Evolutionary conservation across 2,888 invertebrate genomes (phyloP).

Genomic region (Erebia ligea): DNA sequence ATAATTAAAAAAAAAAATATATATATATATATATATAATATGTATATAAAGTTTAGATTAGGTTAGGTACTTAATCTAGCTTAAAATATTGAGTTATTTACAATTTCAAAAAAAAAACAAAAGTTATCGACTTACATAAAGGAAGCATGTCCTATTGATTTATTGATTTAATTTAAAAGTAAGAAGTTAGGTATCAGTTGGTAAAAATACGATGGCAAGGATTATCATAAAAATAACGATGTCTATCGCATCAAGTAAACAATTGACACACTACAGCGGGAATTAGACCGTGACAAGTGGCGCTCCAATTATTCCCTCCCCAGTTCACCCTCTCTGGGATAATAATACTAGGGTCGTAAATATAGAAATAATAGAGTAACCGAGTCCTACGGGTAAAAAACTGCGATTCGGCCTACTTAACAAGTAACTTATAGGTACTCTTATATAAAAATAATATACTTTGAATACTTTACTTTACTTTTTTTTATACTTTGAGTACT

Average conservation of each 20-base stretch:
- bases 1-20: too few species aligned
- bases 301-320: conserved; percentile 20
- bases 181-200: not conserved
- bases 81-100: too few species aligned
- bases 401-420: not conserved
- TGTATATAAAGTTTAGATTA: too few species aligned
- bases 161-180: too few species aligned
- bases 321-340: not conserved
- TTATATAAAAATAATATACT: too few species aligned
- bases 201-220: not conserved
- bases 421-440: not conserved
- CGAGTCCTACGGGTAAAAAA: not conserved
- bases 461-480: too few species aligned
- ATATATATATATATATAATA: too few species aligned
- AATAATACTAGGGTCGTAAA: conserved; percentile 8
- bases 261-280: conserved; percentile 11
- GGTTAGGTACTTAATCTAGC: too few species aligned
- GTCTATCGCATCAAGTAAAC: not conserved
- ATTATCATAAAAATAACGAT: conserved; percentile 1
- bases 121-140: too few species aligned
- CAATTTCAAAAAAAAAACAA: too few species aligned
- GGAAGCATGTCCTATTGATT: too few species aligned
- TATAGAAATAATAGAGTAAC: conserved; percentile 12
- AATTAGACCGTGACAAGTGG: conserved; percentile 13
- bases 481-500: too few species aligned